phyloP scores from a whole-genome alignment of 2,113 vertebrate genomes.

The Tenrec ecaudatus region DNA sequence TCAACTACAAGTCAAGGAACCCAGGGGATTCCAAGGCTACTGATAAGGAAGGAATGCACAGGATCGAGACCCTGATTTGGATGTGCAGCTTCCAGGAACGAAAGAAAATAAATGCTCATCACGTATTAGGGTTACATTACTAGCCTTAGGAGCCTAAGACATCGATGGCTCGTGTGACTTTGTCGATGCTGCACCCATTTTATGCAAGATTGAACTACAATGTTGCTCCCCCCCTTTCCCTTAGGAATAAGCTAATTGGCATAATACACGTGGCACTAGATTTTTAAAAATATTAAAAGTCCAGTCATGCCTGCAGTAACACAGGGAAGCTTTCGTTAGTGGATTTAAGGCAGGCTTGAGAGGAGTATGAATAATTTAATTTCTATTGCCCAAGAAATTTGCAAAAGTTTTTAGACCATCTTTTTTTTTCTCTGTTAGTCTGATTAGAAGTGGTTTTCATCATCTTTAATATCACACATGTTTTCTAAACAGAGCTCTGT shows the following conservation, averaged over 20 bases:
- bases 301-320: too few relatives aligned
- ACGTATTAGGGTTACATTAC: too few relatives aligned
- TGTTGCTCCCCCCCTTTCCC: not conserved
- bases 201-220: not conserved
- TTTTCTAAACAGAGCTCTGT: not conserved
- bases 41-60: not conserved
- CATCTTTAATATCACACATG: rapidly evolving
- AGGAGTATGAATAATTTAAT: not conserved
- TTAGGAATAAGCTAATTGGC: not conserved
- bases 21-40: not conserved
- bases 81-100: not conserved
- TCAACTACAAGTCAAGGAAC: not conserved
- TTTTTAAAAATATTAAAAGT: not conserved
- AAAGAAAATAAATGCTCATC: not conserved
- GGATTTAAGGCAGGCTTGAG: not conserved
- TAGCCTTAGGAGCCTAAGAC: not conserved
- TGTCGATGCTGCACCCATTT: rapidly evolving
- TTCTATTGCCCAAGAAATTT: not conserved
- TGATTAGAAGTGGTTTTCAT: not conserved
- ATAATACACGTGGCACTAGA: not conserved
- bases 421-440: not conserved
- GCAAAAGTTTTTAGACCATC: not conserved
- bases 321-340: rapidly evolving
- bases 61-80: not conserved
- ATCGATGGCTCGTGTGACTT: not conserved